These are phyloP conservation scores for Aquatica leii DNA, from an alignment of 2,888 invertebrate genomes.

Conservation along the genomic window DNA sequence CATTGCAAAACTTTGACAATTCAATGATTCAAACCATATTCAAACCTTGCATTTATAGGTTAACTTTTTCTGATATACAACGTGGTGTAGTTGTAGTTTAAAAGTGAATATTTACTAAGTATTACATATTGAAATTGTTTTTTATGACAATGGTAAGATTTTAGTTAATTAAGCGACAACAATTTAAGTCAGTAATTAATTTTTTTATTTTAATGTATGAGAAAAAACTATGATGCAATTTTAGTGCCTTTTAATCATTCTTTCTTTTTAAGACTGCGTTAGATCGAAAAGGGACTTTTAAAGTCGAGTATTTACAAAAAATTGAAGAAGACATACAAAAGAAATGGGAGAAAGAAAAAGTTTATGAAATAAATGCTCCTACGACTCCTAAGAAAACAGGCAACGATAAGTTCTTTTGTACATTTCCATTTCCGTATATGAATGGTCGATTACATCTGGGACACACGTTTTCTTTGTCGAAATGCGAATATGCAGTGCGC, in stretches of 20 bases:
- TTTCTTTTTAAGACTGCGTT: constrained; percentile 47
- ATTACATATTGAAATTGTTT: no score
- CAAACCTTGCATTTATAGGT: background rate
- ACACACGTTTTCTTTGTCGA: constrained; percentile 95
- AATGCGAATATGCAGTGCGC: constrained; percentile 96
- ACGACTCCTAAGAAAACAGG: constrained; percentile 63
- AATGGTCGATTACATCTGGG: constrained; percentile 98
- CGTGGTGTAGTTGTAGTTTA: no score
- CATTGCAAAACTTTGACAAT: background rate
- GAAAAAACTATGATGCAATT: constrained; percentile 26
- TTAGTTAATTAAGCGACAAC: no score
- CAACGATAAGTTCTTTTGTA: constrained; percentile 88
- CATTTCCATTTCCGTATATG: constrained; percentile 99
- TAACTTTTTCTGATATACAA: no score
- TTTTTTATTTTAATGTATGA: no score
- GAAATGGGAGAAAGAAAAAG: constrained; percentile 83
- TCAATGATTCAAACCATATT: background rate
- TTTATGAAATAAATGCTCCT: constrained; percentile 86
- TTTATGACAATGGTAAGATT: no score
- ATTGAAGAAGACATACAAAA: constrained; percentile 88
- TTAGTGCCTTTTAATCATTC: constrained; percentile 2
- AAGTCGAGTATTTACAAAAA: constrained; percentile 89
- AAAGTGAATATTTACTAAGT: no score
- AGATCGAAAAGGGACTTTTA: constrained; percentile 93
- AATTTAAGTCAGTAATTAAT: background rate